Conservation (phyloP, 2,113 vertebrate species). For the Leptobrachium ailaonicum region DNA sequence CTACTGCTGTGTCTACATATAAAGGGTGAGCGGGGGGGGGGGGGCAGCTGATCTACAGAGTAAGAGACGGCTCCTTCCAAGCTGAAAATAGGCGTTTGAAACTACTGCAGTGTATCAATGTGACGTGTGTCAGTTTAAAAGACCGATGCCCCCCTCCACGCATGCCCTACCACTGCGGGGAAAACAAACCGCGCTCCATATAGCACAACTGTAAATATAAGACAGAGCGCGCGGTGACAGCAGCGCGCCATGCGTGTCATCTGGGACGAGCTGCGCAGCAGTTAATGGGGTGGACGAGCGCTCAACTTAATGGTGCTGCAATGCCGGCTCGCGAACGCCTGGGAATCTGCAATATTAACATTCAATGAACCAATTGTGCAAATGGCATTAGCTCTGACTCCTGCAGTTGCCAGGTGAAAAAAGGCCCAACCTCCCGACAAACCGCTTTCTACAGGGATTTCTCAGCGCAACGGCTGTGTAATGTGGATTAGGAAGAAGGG, state of each 20-base stretch:
- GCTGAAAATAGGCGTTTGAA: slow-evolving; percentile 41
- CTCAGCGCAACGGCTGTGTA: slow-evolving; percentile 26
- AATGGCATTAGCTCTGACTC: slow-evolving; percentile 4
- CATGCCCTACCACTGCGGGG: neutral
- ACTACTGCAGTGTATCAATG: slow-evolving; percentile 20
- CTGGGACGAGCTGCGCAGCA: no score
- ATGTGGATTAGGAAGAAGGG: slow-evolving; percentile 37
- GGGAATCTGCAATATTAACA: slow-evolving; percentile 19
- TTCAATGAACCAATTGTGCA: slow-evolving; percentile 13
- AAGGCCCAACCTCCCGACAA: slow-evolving; percentile 9
- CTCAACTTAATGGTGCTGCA: slow-evolving; percentile 17
- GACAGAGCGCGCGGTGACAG: no score
- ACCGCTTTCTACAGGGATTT: slow-evolving; percentile 41
- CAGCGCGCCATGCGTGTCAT: no score
- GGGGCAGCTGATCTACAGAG: neutral
- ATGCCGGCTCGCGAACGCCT: slow-evolving; percentile 31
- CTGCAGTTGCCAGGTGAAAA: slow-evolving; percentile 19
- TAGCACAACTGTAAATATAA: neutral
- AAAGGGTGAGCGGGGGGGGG: neutral
- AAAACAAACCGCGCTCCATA: neutral
- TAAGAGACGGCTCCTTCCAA: slow-evolving; percentile 26
- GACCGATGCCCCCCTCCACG: neutral
- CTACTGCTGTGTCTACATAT: neutral
- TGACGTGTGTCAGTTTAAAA: slow-evolving; percentile 15
- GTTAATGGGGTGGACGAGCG: slow-evolving; percentile 14